phyloP scores from a whole-genome alignment of 2,797 vertebrate genomes.

The Cirrhinus mrigala region DNA sequence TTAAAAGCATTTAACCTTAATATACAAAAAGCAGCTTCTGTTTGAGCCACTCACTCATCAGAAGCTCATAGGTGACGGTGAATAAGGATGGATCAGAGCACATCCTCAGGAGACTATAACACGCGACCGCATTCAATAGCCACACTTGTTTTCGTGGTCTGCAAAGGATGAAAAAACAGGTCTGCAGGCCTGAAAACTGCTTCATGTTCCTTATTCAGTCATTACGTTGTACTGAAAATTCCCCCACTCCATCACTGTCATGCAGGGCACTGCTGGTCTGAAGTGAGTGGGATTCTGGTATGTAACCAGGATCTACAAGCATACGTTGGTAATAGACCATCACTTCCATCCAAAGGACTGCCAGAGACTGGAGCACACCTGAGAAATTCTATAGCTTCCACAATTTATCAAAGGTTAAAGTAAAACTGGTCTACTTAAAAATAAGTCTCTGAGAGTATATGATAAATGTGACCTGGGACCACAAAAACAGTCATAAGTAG shows the following conservation, averaged over 20 bases:
- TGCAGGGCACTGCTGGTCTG: conserved; percentile 37
- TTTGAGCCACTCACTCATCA: conserved; percentile 30
- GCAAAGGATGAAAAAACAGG: conserved; percentile 38
- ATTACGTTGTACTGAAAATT: conserved; percentile 33
- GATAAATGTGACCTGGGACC: background rate
- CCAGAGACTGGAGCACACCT: background rate
- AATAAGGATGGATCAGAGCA: background rate
- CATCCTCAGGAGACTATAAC: conserved; percentile 6
- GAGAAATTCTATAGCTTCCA: conserved; percentile 1
- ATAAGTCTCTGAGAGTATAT: background rate
- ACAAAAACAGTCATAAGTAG: too few species aligned
- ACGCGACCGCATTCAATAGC: conserved; percentile 18
- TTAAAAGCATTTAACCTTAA: conserved; percentile 43
- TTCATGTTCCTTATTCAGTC: conserved; percentile 42
- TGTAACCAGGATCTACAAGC: conserved; percentile 39
- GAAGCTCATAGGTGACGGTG: background rate
- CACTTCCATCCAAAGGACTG: conserved; percentile 34
- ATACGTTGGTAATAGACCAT: conserved; percentile 49
- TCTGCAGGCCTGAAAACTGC: conserved; percentile 34
- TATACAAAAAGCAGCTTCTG: conserved; percentile 40
- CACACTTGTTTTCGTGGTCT: conserved; percentile 32
- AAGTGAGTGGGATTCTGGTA: conserved; percentile 42
- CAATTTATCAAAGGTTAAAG: background rate
- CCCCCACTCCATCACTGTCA: conserved; percentile 44
- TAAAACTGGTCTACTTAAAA: background rate